These are phyloP conservation scores for Pantherophis guttatus DNA, from an alignment of 2,113 vertebrate genomes.

Conservation along the genomic window DNA sequence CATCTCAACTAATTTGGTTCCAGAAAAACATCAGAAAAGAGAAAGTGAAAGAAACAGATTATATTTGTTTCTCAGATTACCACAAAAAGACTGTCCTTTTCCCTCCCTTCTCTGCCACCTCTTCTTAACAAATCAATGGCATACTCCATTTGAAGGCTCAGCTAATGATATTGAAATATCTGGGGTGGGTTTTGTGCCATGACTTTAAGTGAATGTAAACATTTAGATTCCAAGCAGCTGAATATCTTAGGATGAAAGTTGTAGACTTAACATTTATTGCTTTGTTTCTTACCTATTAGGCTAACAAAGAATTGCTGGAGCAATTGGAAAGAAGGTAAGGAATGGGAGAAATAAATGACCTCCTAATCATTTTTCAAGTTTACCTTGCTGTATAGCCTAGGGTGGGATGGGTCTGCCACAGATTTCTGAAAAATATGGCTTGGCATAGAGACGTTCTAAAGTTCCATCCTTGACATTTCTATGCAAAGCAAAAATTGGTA, in stretches of 20 bases:
- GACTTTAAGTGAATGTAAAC: not conserved
- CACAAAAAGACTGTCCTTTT: not conserved
- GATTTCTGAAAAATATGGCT: not conserved
- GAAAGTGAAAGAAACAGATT: not conserved
- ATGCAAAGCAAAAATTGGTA: not conserved
- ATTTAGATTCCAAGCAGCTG: not conserved
- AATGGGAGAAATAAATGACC: no score
- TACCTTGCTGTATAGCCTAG: no score
- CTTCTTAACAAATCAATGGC: not conserved
- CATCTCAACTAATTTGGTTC: not conserved
- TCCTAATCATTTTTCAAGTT: not conserved
- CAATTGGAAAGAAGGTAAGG: constrained; percentile 79
- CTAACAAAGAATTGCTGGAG: constrained; percentile 72
- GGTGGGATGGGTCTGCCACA: no score
- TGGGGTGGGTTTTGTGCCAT: not conserved
- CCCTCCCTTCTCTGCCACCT: not conserved
- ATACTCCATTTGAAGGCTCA: not conserved
- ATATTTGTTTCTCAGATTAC: not conserved
- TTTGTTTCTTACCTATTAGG: constrained; percentile 44
- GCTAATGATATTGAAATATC: not conserved
- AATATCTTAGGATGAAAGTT: not conserved
- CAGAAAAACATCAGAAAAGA: not conserved
- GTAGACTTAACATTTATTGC: not conserved
- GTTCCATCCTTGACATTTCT: not conserved
- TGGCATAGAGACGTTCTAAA: not conserved